Evolutionary conservation across 2,888 invertebrate genomes (phyloP).

Genomic region (Eupeodes luniger): DNA sequence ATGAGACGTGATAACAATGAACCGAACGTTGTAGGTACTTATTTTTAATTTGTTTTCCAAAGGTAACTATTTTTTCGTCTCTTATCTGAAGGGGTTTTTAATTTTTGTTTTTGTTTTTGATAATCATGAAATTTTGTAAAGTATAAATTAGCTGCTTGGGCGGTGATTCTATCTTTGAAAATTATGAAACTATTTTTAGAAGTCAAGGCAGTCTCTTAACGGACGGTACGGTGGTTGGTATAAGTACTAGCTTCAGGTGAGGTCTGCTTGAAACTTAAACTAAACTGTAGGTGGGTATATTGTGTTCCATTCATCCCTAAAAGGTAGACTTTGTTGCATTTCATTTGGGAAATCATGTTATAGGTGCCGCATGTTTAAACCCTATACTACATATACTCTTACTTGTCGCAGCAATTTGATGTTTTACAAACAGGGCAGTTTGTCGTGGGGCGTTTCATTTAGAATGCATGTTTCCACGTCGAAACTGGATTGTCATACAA

Average conservation of each 20-base stretch:
- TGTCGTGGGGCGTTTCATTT: neutral
- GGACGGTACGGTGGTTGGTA: too few species aligned
- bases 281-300: too few species aligned
- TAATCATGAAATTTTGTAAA: constrained; percentile 22
- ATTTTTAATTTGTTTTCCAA: constrained; percentile 40
- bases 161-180: constrained; percentile 11
- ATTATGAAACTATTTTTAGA: too few species aligned
- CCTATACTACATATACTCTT: neutral
- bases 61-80: neutral
- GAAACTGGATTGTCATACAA: too few species aligned
- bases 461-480: too few species aligned
- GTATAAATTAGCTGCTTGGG: constrained; percentile 28
- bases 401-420: neutral
- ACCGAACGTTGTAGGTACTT: constrained; percentile 15
- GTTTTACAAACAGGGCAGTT: constrained; percentile 13
- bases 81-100: constrained; percentile 47
- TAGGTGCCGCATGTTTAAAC: neutral
- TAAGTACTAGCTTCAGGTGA: too few species aligned
- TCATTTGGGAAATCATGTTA: neutral
- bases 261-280: too few species aligned
- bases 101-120: neutral
- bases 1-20: constrained; percentile 49
- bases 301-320: neutral
- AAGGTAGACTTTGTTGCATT: neutral
- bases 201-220: too few species aligned